Evolutionary conservation across 2,888 invertebrate genomes (phyloP), one percentile per base, ranked within the genome.

Genomic region (Pachycephus smyrnensis): DNA sequence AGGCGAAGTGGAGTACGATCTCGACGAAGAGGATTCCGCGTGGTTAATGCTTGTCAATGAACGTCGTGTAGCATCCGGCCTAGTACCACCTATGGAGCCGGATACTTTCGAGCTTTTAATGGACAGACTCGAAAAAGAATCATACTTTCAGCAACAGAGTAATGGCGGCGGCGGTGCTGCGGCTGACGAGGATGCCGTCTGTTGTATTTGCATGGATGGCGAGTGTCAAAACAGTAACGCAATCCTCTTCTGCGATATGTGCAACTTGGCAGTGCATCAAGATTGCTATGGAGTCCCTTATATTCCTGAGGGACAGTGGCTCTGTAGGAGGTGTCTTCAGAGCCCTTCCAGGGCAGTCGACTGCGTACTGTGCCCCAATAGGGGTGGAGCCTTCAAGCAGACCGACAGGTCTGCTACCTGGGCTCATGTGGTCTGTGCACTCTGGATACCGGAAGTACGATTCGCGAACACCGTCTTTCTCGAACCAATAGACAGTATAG

Each of bases 231-330:
- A 99, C 92, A 98, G 98, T 76, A 99, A 99, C 92, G 99, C 98
- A 73, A 99, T 99, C 85, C 93, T 99, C 76, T 99, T 99, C 93
- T 99, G 99, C 93, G 99, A 99, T 93, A 98, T 99, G 98, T 99
- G 99, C 92, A 99, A 99, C 92, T 93, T 99, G 83, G 98, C 99
- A 36, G 99, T 99, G 23, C 99, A 99, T 92, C 99, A 99, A 93
- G 98, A 99, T 92, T 99, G 99, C 90, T 99, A 99, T 92, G 99
- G 99, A 76, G 98, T 98, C 9, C 98, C 98, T 11, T 98, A 98
- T 91, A 98, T 98, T 88, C 98, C 98, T 0, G 98, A 98, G 90
- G 98, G 99, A 0, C 98, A 99, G 91, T 99, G 99, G 99, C 92
- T 99, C 40, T 99, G 99, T 90, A 94, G 99, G 74, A 94, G 98